Evolutionary conservation across 2,888 invertebrate genomes (phyloP).

Genomic region (Syrista parreyssii): DNA sequence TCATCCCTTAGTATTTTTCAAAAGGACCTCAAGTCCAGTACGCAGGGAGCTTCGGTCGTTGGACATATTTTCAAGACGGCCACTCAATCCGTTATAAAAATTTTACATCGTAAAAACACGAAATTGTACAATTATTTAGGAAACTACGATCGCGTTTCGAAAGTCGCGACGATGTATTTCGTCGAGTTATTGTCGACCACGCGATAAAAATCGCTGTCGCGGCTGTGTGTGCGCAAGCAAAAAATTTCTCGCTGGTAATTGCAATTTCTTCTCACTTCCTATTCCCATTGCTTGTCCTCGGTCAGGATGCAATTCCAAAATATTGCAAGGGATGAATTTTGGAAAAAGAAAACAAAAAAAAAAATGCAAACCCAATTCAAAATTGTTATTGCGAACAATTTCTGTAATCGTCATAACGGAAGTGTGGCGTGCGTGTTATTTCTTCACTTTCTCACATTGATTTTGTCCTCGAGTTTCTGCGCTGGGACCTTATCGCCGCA

Average conservation of each 20-base stretch:
- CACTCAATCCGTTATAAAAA: background rate
- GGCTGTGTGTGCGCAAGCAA: background rate
- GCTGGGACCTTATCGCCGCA: constrained; percentile 26
- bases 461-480: background rate
- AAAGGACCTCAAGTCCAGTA: background rate
- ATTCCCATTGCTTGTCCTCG: background rate
- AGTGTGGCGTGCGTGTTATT: background rate
- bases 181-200: background rate
- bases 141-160: background rate
- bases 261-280: background rate
- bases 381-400: too few relatives aligned
- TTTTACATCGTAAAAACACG: background rate
- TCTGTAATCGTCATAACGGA: too few relatives aligned
- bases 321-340: too few relatives aligned
- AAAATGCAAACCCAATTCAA: too few relatives aligned
- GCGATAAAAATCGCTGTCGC: background rate
- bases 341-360: background rate
- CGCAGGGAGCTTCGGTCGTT: background rate
- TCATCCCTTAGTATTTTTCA: background rate
- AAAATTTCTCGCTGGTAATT: background rate
- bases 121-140: background rate
- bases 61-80: background rate
- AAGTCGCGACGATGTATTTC: background rate
- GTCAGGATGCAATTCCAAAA: background rate
- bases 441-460: background rate